These are phyloP conservation scores for Mus pahari DNA, from an alignment of 2,113 vertebrate species.

Conservation along the genomic window DNA sequence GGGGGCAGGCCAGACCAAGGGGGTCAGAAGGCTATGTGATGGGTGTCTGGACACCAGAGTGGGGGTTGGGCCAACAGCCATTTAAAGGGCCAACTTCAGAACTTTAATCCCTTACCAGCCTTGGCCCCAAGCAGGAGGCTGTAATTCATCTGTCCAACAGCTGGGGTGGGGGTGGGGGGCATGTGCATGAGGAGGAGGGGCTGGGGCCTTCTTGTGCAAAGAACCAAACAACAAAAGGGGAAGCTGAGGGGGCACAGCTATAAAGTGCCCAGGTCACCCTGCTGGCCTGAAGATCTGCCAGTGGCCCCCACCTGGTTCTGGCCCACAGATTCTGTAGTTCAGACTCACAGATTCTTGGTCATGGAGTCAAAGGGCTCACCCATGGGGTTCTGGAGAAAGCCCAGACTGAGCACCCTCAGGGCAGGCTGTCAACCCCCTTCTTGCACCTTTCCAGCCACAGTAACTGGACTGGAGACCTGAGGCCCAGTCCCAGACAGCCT, in stretches of 20 bases:
- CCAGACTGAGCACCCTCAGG: background rate
- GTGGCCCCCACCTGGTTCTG: constrained; percentile 48
- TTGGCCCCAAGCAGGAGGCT: constrained; percentile 79
- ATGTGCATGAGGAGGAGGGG: constrained; percentile 72
- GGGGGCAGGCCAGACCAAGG: constrained; percentile 47
- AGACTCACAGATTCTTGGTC: constrained; percentile 47
- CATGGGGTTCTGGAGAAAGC: constrained; percentile 31
- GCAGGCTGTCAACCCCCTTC: constrained; percentile 65
- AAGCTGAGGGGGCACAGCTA: constrained; percentile 60
- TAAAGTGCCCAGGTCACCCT: constrained; percentile 13
- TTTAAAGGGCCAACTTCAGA: constrained; percentile 78
- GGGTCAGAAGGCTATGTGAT: constrained; percentile 35
- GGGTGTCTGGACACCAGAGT: constrained; percentile 66
- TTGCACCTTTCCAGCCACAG: constrained; percentile 2
- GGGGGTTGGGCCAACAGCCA: constrained; percentile 73
- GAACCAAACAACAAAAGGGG: constrained; percentile 81
- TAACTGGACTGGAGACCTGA: constrained; percentile 49
- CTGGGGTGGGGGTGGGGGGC: constrained; percentile 77
- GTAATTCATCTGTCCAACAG: constrained; percentile 85
- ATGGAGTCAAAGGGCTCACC: constrained; percentile 38
- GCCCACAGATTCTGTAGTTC: background rate
- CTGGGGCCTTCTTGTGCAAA: constrained; percentile 74
- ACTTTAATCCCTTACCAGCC: constrained; percentile 82
- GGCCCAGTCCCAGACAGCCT: constrained; percentile 55
- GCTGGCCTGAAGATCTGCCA: background rate